A percentile compares a stretch with the other conserved stretches of the same genome.
Evolutionary conservation across 2,113 vertebrate species (phyloP).

Genomic region (Indicator maculatus): DNA sequence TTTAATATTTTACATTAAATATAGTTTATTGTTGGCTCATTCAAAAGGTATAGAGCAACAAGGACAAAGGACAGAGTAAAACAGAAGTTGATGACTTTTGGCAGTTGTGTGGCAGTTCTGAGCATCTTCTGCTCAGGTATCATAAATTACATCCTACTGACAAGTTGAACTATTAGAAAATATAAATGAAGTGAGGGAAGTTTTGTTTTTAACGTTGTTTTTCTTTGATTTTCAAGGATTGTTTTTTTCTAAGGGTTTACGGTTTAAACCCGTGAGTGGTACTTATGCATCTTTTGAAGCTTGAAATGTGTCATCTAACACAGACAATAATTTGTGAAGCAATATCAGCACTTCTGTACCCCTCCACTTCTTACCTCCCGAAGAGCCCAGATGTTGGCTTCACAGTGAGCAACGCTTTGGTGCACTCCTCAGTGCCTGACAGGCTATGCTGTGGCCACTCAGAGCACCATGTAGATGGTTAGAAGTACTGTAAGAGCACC

Average conservation of each 20-base stretch:
- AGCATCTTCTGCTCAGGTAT: slow-evolving; percentile 16
- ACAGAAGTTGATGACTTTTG: slow-evolving; percentile 42
- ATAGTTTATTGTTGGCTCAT: slow-evolving; percentile 43
- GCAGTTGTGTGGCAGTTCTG: slow-evolving; percentile 44
- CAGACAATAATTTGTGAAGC: slow-evolving; percentile 34
- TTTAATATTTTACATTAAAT: slow-evolving; percentile 54
- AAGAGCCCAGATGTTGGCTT: background rate
- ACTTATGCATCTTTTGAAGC: slow-evolving; percentile 35
- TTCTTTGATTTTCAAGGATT: slow-evolving; percentile 6
- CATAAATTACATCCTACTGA: slow-evolving; percentile 30
- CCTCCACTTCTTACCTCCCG: background rate
- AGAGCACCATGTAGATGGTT: accelerated
- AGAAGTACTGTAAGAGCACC: background rate
- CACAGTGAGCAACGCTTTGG: background rate
- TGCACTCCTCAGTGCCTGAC: background rate
- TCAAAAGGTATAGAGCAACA: slow-evolving; percentile 35
- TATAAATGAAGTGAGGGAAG: slow-evolving; percentile 22
- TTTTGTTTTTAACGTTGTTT: background rate
- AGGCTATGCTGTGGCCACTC: background rate
- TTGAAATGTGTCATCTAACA: slow-evolving; percentile 6
- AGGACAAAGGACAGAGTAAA: slow-evolving; percentile 70
- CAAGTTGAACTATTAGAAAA: slow-evolving; percentile 14
- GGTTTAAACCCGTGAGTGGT: slow-evolving; percentile 40
- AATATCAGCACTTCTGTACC: background rate
- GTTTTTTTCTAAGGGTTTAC: slow-evolving; percentile 5